Conservation (phyloP, 64 coral and sea anemone species). For the Dendronephthya gigantea region DNA sequence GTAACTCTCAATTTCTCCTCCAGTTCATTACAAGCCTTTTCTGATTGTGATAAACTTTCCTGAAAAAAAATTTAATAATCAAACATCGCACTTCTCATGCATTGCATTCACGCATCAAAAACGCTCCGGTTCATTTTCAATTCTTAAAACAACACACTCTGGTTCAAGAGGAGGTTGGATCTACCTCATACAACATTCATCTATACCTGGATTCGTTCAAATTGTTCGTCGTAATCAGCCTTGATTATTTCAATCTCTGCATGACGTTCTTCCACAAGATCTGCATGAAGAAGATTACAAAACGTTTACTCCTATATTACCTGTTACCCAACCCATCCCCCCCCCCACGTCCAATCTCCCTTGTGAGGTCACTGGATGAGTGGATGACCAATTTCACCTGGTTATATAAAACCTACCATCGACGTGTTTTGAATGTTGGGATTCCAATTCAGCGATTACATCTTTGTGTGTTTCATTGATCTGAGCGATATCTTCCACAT, state of each 20-base stretch:
- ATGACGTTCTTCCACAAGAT: not conserved
- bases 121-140: too few species aligned
- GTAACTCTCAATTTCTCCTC: not conserved
- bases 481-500: not conserved
- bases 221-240: conserved; percentile 6
- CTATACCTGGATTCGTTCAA: not conserved
- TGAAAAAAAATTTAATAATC: not conserved
- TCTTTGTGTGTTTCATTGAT: not conserved
- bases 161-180: not conserved
- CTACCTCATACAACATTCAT: not conserved
- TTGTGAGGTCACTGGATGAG: too few species aligned
- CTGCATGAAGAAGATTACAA: not conserved
- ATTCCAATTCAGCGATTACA: not conserved
- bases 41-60: not conserved
- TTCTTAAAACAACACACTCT: not conserved
- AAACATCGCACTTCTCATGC: too few species aligned
- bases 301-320: too few species aligned
- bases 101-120: too few species aligned
- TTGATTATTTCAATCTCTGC: conserved; percentile 17
- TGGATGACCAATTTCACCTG: too few species aligned
- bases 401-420: conserved; percentile 17
- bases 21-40: not conserved
- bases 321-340: too few species aligned
- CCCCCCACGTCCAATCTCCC: too few species aligned
- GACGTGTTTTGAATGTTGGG: not conserved